Base-by-base conservation (phyloP, 2,113 vertebrate species). In the Tetraodon nigroviridis region DNA sequence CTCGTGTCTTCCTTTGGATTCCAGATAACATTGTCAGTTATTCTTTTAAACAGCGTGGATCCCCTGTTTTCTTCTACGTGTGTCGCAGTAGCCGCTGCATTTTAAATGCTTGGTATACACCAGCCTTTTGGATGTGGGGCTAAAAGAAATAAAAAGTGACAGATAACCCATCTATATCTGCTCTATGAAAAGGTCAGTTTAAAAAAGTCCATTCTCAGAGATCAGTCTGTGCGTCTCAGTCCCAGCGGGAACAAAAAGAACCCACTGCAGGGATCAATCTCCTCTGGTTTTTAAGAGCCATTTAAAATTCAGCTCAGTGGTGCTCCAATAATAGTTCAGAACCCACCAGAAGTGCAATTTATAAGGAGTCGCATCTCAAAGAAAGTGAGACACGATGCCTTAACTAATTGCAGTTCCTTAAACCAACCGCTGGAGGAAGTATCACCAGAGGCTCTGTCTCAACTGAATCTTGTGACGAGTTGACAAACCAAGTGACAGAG, bases 141-240 rank as follows among this genome's bases (percentile, higher is more conserved):
- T 27, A 69, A 79, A 65, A 64, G 41, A 69, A 60, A 57, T 65
- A 55, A 49, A 61, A 71, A 57, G 32, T 14, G 54, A 71, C 55
- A 46, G 52, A 76, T 50, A 71, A 58, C 50, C 20, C 42, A 52
- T 70, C 69, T 46, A 51, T 63, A 22, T 71, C 21, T 24, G 69
- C 62, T 58, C 27, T 67, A 22, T 54, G 44, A 56, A 86, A 83
- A 85, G 78, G 79, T 82, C 83, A 78, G 52, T 20, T 73, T 58
- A 53, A 58, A 84, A 78, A 69, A 54, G 61, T 49, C 65, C 42
- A 45, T 69, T 82, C 68, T 68, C 58, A 24, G 24, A 69, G 40
- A 70, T 51, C 48, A 71, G 67, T 70, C 37, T n/a, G 63, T 58
- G 20, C 59, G 14, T 73, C 53, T 41, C 12, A 51, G 58, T 74